These are phyloP conservation scores for Platygyra sinensis DNA, from an alignment of 64 coral and sea anemone species.

Conservation along the genomic window DNA sequence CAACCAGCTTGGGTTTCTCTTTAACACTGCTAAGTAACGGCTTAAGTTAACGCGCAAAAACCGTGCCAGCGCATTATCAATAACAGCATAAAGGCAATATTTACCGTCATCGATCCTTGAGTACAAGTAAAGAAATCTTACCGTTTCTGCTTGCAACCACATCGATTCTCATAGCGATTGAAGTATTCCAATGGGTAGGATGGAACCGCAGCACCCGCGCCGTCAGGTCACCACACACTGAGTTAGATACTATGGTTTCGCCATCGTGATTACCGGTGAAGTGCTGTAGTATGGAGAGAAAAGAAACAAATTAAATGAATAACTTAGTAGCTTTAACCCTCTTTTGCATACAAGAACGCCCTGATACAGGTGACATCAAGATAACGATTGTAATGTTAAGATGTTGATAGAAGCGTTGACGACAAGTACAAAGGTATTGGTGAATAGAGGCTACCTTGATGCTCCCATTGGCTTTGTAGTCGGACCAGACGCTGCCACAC, in stretches of 20 bases:
- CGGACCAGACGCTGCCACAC: conserved; percentile 10
- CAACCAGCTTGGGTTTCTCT: too few species aligned
- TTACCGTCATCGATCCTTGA: too few species aligned
- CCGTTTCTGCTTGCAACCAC: conserved; percentile 13
- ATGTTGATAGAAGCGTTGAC: not conserved
- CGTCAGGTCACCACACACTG: conserved; percentile 9
- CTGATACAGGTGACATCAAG: not conserved
- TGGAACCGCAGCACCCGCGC: conserved; percentile 21
- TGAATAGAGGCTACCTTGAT: conserved; percentile 1
- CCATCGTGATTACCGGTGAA: conserved; percentile 38
- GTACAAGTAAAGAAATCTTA: not conserved
- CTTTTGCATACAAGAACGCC: too few species aligned
- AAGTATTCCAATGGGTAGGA: conserved; percentile 8
- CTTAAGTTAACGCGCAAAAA: too few species aligned
- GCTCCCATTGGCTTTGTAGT: not conserved
- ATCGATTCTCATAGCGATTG: conserved; percentile 45
- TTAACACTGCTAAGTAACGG: too few species aligned
- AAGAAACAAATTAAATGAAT: not conserved
- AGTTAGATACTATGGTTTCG: conserved; percentile 35
- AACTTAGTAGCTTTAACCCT: not conserved
- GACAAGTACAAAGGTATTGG: not conserved
- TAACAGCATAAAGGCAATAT: too few species aligned
- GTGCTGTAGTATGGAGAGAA: not conserved
- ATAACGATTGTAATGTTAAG: not conserved
- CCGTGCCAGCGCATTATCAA: too few species aligned